Conservation (phyloP, 2,888 invertebrate species). For the Melieria omissa region DNA sequence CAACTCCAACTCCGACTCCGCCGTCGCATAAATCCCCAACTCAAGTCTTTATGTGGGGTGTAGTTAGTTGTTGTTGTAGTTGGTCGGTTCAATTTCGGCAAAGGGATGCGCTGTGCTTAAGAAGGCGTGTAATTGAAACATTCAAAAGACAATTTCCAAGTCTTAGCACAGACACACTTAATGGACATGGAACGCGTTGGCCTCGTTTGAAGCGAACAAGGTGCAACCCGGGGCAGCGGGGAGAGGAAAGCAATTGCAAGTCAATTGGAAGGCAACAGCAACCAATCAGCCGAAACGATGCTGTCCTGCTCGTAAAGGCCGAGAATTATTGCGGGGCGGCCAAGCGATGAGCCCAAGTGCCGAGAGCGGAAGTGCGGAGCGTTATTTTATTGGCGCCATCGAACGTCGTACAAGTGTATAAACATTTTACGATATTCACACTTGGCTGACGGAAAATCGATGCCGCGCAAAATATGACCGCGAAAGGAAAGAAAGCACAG, state of each 20-base stretch:
- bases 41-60: conserved; percentile 29
- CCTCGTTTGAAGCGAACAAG: conserved; percentile 40
- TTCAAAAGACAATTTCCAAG: conserved; percentile 67
- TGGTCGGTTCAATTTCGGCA: conserved; percentile 51
- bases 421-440: conserved; percentile 16
- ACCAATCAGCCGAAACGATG: conserved; percentile 40
- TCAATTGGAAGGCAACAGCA: conserved; percentile 37
- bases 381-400: not conserved
- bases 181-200: conserved; percentile 52
- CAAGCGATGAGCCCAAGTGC: not conserved
- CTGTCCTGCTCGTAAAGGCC: too few relatives aligned
- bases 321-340: too few relatives aligned
- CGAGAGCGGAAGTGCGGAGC: too few relatives aligned
- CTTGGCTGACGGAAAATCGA: conserved; percentile 6
- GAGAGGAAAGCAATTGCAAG: conserved; percentile 7
- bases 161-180: conserved; percentile 65
- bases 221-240: conserved; percentile 14
- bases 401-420: not conserved
- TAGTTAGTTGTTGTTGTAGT: conserved; percentile 23
- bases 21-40: conserved; percentile 21
- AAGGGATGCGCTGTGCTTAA: conserved; percentile 66
- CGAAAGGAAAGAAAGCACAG: too few relatives aligned
- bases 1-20: not conserved
- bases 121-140: conserved; percentile 69
- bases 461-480: not conserved